Base-by-base conservation (phyloP, 2,797 vertebrate species). In the Peromyscus aztecus region DNA sequence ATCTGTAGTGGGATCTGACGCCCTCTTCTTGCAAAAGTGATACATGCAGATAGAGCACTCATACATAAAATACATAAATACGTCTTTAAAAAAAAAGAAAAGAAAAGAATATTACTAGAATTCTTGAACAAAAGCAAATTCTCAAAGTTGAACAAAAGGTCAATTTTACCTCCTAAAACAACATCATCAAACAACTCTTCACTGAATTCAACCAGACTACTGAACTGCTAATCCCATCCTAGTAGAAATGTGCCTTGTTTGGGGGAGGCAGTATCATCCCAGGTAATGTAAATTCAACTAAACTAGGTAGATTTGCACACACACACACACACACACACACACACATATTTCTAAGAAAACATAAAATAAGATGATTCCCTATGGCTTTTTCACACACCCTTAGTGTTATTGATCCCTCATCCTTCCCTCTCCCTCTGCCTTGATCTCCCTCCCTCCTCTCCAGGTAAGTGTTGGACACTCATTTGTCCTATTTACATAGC, bases 121-220 rank as follows among this genome's bases (percentile, higher is more conserved):
- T 63, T 49, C 3, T 3, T 75, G 89, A 96, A 97, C 87, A 1
- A 6, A 55, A 65, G 27, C 1, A 84, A 90, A 94, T 77, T 91
- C 13, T 75, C n/a, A 76, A 78, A 82, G 12, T 24, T 14, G 27
- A 43, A 37, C 78, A 0, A 40, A 2, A 23, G 31, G 11, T 19
- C 13, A 90, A 6, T 82, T 94, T 90, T 46, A 89, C 2, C 71
- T 46, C 43, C 23, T 67, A 52, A 75, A 4, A 17, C 34, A 95
- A 67, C 6, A 34, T 94, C 90, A 92, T 90, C 77, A 94, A 85
- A 81, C 84, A 90, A 90, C 88, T 8, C n/a, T 94, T 43, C 31
- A 91, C 37, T 59, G 34, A 81, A 49, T 89, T 75, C 90, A 89
- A 43, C 1, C 34, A 65, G 16, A 87, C 5, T 84, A 81, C 77